phyloP scores from a whole-genome alignment of 2,888 invertebrate species.

The Anorthoa munda region DNA sequence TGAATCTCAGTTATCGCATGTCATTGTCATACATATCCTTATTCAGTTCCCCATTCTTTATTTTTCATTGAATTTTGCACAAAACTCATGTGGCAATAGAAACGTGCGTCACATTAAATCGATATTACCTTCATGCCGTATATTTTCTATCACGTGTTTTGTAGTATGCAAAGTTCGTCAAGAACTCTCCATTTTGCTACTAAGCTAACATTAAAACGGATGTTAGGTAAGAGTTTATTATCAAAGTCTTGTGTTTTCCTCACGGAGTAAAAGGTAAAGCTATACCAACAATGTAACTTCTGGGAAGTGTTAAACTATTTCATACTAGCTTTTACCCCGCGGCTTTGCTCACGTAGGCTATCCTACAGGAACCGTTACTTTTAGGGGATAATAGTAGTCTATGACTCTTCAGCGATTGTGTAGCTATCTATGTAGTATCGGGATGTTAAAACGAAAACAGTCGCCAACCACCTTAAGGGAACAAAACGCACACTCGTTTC shows the following conservation, averaged over 20 bases:
- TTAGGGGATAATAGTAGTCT: neutral
- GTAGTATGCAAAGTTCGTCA: conserved; percentile 30
- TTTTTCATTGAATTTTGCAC: neutral
- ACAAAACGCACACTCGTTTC: too few relatives aligned
- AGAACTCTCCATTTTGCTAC: conserved; percentile 32
- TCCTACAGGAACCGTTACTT: neutral
- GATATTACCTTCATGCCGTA: conserved; percentile 8
- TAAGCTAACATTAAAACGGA: conserved; percentile 44
- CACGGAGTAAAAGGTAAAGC: neutral
- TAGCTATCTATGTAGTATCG: too few relatives aligned
- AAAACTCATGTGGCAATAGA: neutral
- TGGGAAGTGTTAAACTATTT: conserved; percentile 15
- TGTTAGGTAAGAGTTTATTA: conserved; percentile 35
- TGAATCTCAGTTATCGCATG: too few relatives aligned
- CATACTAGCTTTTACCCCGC: neutral
- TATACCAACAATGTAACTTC: conserved; percentile 18
- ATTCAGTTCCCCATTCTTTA: neutral
- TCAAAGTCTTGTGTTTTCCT: conserved; percentile 19
- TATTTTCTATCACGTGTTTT: conserved; percentile 38
- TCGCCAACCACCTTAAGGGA: too few relatives aligned
- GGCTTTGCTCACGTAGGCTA: neutral
- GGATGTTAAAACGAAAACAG: too few relatives aligned
- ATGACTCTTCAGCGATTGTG: neutral
- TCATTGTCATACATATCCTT: too few relatives aligned
- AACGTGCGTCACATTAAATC: conserved; percentile 31